These are phyloP conservation scores for Cerastoderma edule DNA, from an alignment of 2,888 invertebrate species.

Conservation along the genomic window DNA sequence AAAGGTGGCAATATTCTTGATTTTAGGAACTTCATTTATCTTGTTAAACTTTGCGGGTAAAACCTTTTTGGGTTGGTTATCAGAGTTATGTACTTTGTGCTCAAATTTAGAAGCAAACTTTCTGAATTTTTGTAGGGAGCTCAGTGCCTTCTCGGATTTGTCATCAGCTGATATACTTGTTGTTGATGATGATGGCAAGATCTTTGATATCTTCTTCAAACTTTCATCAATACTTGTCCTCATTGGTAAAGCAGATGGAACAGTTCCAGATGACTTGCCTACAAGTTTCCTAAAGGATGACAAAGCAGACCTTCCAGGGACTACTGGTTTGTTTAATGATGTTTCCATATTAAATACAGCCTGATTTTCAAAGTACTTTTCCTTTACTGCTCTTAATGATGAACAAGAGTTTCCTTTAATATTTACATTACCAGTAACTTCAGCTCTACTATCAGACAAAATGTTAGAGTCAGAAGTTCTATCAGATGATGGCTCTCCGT, in stretches of 20 bases:
- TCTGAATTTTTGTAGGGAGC: constrained; percentile 22
- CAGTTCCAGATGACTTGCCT: constrained; percentile 26
- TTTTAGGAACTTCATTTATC: constrained; percentile 5
- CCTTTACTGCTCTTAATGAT: no score
- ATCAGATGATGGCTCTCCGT: no score
- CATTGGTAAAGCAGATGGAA: background rate
- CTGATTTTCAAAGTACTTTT: no score
- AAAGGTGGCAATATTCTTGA: no score
- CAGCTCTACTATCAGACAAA: no score
- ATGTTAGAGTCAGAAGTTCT: no score
- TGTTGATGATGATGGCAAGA: background rate
- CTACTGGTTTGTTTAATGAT: no score
- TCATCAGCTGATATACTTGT: background rate
- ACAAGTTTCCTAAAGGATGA: constrained; percentile 41
- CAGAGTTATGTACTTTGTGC: background rate
- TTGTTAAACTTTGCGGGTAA: constrained; percentile 13
- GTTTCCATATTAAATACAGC: no score
- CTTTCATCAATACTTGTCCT: constrained; percentile 43
- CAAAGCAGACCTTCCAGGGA: constrained; percentile 36
- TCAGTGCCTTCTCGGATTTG: background rate
- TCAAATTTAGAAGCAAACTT: constrained; percentile 4
- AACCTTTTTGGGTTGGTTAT: background rate
- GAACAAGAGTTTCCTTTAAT: no score
- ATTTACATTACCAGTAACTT: no score
- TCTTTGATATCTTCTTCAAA: constrained; percentile 29